phyloP scores from a whole-genome alignment of 2,113 vertebrate species.

The Lepus timidus region DNA sequence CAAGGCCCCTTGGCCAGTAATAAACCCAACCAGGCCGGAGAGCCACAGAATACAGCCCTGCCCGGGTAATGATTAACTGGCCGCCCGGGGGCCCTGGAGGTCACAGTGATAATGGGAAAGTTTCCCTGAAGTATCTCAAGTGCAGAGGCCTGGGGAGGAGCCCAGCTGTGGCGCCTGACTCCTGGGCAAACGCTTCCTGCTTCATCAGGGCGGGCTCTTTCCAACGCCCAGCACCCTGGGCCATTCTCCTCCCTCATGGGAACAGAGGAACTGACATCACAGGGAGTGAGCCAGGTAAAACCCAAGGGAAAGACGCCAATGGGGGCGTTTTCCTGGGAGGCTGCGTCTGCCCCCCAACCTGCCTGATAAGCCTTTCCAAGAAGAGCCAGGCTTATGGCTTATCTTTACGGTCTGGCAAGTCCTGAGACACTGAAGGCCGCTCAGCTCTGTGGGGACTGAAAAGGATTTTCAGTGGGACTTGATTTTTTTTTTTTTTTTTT shows the following conservation, averaged over 20 bases:
- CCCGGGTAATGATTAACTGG: conserved; percentile 88
- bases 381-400: background rate
- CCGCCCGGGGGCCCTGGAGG: conserved; percentile 79
- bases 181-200: background rate
- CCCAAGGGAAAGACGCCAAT: background rate
- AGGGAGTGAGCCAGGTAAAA: background rate
- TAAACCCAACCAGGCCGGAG: conserved; percentile 86
- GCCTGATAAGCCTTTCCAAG: conserved; percentile 43
- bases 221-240: background rate
- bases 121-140: conserved; percentile 75
- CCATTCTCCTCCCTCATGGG: background rate
- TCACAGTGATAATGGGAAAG: conserved; percentile 74
- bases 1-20: conserved; percentile 85
- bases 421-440: background rate
- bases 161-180: conserved; percentile 61
- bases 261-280: background rate
- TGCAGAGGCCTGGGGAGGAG: conserved; percentile 64
- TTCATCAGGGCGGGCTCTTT: background rate
- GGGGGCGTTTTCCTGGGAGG: background rate
- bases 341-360: background rate
- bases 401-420: conserved; percentile 40
- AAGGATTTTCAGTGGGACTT: background rate
- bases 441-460: background rate
- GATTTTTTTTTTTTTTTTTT: background rate
- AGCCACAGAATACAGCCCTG: conserved; percentile 79